phyloP scores from a whole-genome alignment of 2,888 invertebrate species.

The Chloromyia formosa region DNA sequence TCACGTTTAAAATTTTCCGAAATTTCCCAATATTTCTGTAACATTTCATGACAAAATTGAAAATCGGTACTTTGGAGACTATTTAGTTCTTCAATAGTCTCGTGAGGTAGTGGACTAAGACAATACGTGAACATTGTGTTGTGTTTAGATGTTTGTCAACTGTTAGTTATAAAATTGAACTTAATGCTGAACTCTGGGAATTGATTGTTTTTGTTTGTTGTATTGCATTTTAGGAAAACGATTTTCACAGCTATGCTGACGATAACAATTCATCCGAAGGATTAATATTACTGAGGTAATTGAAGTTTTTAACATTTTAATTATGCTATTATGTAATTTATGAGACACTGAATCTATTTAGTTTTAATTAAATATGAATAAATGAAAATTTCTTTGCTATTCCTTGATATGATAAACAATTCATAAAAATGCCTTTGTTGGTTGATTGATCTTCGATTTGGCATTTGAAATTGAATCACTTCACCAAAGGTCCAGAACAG shows the following conservation, averaged over 20 bases:
- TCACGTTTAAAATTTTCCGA: neutral
- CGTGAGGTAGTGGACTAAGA: neutral
- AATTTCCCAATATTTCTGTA: too few relatives aligned
- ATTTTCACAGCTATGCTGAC: constrained; percentile 46
- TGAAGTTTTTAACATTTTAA: constrained; percentile 31
- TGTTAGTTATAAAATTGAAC: neutral
- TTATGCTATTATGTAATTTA: constrained; percentile 14
- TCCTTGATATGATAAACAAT: too few relatives aligned
- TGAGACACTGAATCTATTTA: too few relatives aligned
- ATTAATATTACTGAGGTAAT: constrained; percentile 47
- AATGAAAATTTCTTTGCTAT: too few relatives aligned
- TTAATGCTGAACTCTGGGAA: constrained; percentile 8
- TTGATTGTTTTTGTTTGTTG: neutral
- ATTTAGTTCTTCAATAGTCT: neutral
- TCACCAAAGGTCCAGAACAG: too few relatives aligned
- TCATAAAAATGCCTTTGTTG: too few relatives aligned
- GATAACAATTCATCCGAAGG: constrained; percentile 46
- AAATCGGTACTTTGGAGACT: neutral
- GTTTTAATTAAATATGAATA: too few relatives aligned
- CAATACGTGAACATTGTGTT: neutral
- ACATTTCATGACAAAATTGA: neutral
- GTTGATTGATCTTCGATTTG: too few relatives aligned
- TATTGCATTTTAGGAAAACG: constrained; percentile 41
- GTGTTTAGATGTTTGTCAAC: neutral
- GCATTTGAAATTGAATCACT: too few relatives aligned